phyloP scores from a whole-genome alignment of 1,140 invertebrate genomes.

The Batillaria attramentaria region DNA sequence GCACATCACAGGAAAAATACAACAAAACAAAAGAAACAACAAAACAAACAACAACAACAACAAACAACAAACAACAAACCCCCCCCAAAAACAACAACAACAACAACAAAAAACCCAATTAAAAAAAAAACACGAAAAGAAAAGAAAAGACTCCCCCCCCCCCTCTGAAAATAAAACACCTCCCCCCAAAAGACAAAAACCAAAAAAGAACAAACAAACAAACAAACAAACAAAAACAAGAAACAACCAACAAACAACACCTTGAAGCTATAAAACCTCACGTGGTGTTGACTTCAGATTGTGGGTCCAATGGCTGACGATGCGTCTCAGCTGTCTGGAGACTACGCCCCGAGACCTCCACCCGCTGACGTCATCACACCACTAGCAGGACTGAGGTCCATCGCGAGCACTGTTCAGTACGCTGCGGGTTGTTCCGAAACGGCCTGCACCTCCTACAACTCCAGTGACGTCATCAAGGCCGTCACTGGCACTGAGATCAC shows the following conservation, averaged over 20 bases:
- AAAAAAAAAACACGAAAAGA: neutral
- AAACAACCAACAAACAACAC: neutral
- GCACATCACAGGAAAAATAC: neutral
- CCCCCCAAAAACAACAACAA: neutral
- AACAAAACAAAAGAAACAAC: neutral
- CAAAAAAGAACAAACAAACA: neutral
- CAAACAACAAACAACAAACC: neutral
- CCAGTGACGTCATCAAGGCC: constrained; percentile 44
- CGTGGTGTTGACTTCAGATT: constrained; percentile 54
- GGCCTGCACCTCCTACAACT: constrained; percentile 52
- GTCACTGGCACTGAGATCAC: constrained; percentile 55
- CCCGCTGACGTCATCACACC: constrained; percentile 57
- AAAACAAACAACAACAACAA: neutral
- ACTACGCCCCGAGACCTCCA: constrained; percentile 58
- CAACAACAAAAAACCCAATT: neutral
- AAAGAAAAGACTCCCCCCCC: neutral
- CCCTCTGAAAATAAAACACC: neutral
- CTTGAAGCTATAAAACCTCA: neutral
- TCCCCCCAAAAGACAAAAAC: neutral
- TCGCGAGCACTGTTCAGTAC: constrained; percentile 44
- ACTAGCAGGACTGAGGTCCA: constrained; percentile 45
- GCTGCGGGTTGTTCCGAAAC: constrained; percentile 60
- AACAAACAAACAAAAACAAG: neutral
- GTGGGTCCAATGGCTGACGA: constrained; percentile 70
- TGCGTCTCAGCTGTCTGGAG: constrained; percentile 62